These are phyloP conservation scores for Valencia hispanica DNA, from an alignment of 2,797 vertebrate genomes.

Conservation along the genomic window DNA sequence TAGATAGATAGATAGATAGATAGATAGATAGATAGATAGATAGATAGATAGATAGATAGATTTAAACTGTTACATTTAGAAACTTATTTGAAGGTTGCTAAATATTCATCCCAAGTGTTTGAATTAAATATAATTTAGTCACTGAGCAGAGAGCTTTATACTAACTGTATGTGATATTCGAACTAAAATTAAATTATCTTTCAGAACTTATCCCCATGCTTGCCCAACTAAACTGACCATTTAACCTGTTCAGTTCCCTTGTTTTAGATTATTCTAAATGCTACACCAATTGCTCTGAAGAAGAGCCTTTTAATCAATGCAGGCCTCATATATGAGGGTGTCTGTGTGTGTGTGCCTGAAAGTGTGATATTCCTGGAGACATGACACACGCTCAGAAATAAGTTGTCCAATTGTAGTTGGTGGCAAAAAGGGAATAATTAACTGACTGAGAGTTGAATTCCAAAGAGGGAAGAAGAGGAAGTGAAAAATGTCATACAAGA, in stretches of 20 bases:
- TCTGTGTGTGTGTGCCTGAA: conserved; percentile 3
- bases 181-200: neutral
- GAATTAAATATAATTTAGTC: neutral
- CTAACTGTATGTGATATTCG: neutral
- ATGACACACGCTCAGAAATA: conserved; percentile 45
- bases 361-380: conserved; percentile 49
- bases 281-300: conserved; percentile 17
- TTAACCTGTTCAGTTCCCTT: neutral
- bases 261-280: conserved; percentile 13
- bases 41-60: neutral
- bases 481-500: conserved; percentile 71
- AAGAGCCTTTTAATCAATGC: conserved; percentile 3
- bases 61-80: neutral
- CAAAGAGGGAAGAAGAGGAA: conserved; percentile 45
- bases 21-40: neutral
- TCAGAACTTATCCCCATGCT: neutral
- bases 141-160: neutral
- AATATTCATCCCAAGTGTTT: neutral
- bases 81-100: neutral
- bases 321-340: conserved; percentile 11
- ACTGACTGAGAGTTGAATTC: conserved; percentile 64
- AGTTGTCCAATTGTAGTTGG: conserved; percentile 63
- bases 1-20: neutral
- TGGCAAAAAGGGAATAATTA: conserved; percentile 61
- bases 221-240: neutral